A percentile compares a stretch with the other conserved stretches of the same genome.
Evolutionary conservation across 1,140 invertebrate species (phyloP).

Genomic region (Aphelenchoides fujianensis): DNA sequence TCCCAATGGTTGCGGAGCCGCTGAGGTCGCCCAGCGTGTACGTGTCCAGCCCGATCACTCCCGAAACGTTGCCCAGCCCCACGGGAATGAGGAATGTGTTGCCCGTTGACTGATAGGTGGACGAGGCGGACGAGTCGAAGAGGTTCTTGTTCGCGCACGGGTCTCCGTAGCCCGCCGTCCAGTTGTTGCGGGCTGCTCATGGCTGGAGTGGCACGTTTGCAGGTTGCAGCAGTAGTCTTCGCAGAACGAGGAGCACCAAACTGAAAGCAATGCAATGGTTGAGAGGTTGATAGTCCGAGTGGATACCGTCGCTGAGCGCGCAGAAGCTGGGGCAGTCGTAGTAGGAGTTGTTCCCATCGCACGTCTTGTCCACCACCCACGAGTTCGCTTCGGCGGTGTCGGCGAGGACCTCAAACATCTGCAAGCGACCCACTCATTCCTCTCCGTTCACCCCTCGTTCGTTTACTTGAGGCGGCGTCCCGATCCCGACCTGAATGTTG

Average conservation of each 20-base stretch:
- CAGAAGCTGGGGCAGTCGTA: conserved; percentile 5
- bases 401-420: not conserved
- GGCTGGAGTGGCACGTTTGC: not conserved
- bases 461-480: not conserved
- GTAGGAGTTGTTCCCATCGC: not conserved
- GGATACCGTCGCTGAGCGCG: not conserved
- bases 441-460: no score
- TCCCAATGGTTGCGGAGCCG: not conserved
- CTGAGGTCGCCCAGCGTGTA: conserved; percentile 3
- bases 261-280: no score
- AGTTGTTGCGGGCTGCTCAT: no score
- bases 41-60: not conserved
- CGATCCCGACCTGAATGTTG: not conserved
- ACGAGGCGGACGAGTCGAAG: conserved; percentile 12
- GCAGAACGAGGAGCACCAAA: not conserved
- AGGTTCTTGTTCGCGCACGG: conserved; percentile 1
- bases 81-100: not conserved
- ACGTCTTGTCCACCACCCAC: not conserved
- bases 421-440: no score
- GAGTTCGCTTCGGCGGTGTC: not conserved
- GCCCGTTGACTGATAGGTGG: not conserved
- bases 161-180: not conserved
- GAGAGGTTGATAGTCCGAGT: no score
- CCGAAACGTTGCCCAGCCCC: conserved; percentile 9
- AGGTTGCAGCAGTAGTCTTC: not conserved